Evolutionary conservation across 2,797 vertebrate genomes (phyloP).

Genomic region (Tapera naevia): DNA sequence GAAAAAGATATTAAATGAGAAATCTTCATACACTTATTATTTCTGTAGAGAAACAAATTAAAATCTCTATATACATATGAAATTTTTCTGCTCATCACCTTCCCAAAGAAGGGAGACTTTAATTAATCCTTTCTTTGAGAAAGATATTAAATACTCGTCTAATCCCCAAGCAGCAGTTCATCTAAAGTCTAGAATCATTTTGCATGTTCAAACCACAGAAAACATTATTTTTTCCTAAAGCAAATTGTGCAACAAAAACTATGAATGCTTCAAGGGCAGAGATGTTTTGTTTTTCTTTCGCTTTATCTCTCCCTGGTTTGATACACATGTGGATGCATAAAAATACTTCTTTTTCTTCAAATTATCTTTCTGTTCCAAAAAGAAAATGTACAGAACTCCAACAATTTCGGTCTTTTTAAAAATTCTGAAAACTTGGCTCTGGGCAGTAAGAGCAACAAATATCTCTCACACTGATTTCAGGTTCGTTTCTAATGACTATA

Average conservation of each 20-base stretch:
- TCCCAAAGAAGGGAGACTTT: conserved; percentile 11
- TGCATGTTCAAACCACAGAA: conserved; percentile 1
- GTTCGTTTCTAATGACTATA: not conserved
- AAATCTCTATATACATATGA: not conserved
- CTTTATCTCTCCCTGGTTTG: not conserved
- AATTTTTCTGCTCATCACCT: conserved; percentile 24
- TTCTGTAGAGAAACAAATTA: conserved; percentile 23
- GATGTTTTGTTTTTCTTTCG: not conserved
- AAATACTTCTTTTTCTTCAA: not conserved
- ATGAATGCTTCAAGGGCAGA: not conserved
- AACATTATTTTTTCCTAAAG: conserved; percentile 30
- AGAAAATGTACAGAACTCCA: not conserved
- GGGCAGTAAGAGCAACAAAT: not conserved
- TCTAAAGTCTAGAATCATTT: conserved; percentile 10
- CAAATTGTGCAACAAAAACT: not conserved
- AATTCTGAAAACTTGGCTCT: not conserved
- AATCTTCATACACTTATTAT: not conserved
- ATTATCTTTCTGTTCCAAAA: not conserved
- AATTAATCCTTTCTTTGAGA: conserved; percentile 44
- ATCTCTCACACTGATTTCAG: not conserved
- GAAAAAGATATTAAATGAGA: not conserved
- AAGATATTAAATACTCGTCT: conserved; percentile 46
- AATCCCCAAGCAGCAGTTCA: conserved; percentile 13
- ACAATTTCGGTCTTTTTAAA: not conserved
- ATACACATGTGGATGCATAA: not conserved